phyloP scores from a whole-genome alignment of 2,797 vertebrate species.

The Oceanodroma leucorhoa region DNA sequence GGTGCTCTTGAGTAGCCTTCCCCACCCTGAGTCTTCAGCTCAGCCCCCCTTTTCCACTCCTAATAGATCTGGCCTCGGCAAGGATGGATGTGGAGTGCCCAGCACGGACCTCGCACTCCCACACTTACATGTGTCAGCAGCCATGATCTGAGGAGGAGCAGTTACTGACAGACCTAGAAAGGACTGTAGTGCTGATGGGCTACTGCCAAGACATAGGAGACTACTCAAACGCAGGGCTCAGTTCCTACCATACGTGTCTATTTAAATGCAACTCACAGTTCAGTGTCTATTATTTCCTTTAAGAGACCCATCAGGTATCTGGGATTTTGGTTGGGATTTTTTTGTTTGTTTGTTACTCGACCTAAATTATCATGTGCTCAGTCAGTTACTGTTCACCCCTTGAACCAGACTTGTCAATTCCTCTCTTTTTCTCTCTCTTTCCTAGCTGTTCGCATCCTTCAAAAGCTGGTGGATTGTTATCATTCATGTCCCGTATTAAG shows the following conservation, averaged over 20 bases:
- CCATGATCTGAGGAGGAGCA: not conserved
- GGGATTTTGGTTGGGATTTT: not conserved
- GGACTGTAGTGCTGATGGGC: not conserved
- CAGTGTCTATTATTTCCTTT: not conserved
- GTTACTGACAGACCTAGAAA: not conserved
- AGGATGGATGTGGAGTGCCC: not conserved
- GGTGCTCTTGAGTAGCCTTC: not conserved
- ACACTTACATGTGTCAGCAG: not conserved
- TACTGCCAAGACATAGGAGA: not conserved
- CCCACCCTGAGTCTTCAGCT: not conserved
- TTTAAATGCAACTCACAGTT: not conserved
- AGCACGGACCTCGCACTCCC: not conserved
- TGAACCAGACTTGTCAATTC: slow-evolving; percentile 46
- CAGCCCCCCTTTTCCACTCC: not conserved
- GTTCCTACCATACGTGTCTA: not conserved
- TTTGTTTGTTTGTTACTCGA: not conserved
- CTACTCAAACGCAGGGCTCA: not conserved
- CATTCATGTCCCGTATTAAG: slow-evolving; percentile 63
- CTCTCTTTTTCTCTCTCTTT: slow-evolving; percentile 18
- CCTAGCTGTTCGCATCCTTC: slow-evolving; percentile 33
- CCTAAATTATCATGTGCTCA: not conserved
- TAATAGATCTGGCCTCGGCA: rapidly evolving
- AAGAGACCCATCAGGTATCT: not conserved
- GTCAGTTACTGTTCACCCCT: not conserved
- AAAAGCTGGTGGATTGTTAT: slow-evolving; percentile 62